These are phyloP conservation scores for Melanogrammus aeglefinus DNA, from an alignment of 2,797 vertebrate genomes.

Conservation along the genomic window DNA sequence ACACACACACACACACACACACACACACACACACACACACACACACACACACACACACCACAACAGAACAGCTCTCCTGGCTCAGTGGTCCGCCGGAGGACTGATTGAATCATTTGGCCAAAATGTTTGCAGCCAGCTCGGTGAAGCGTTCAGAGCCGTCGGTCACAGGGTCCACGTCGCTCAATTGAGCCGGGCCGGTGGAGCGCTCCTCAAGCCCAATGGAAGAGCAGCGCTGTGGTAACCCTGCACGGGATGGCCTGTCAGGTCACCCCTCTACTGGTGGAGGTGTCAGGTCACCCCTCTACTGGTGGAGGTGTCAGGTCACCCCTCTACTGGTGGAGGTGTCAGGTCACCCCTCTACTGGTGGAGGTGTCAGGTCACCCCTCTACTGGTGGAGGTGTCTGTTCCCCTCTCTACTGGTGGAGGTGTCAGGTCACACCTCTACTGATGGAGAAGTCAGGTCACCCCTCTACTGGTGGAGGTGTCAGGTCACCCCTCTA, in stretches of 20 bases:
- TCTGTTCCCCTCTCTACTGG: no score
- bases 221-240: conserved; percentile 33
- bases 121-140: conserved; percentile 53
- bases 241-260: conserved; percentile 15
- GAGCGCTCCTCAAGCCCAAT: conserved; percentile 40
- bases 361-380: no score
- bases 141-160: conserved; percentile 49
- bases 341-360: no score
- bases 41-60: conserved; percentile 14
- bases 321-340: no score
- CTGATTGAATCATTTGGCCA: conserved; percentile 76
- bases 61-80: conserved; percentile 59
- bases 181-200: conserved; percentile 47
- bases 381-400: no score
- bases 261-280: no score
- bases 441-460: no score
- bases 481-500: no score
- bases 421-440: no score
- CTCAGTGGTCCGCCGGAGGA: conserved; percentile 67
- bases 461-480: no score
- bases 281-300: no score
- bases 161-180: conserved; percentile 43
- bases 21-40: conserved; percentile 14
- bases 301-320: no score
- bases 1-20: conserved; percentile 20